Evolutionary conservation across 2,113 vertebrate species (phyloP).

Genomic region (Xiphophorus couchianus): DNA sequence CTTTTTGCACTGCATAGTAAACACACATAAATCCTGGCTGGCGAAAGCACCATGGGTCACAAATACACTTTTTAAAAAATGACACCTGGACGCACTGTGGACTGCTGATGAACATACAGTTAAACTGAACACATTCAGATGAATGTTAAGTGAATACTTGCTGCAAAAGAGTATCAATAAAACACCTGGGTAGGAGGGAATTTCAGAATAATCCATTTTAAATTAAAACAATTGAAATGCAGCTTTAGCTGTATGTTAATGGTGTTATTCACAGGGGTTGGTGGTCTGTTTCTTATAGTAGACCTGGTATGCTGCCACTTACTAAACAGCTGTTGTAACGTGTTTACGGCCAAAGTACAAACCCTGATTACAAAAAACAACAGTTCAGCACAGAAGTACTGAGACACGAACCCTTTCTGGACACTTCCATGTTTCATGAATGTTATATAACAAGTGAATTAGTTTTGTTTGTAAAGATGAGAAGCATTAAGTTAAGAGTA

Average conservation of each 20-base stretch:
- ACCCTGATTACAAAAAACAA: no score
- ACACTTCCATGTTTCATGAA: no score
- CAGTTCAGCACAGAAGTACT: no score
- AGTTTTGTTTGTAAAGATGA: no score
- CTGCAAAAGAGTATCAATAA: not conserved
- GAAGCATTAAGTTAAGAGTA: no score
- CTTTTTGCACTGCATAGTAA: conserved; percentile 49
- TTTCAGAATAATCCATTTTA: conserved; percentile 4
- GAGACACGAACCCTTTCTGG: no score
- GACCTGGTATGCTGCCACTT: not conserved
- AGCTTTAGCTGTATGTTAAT: not conserved
- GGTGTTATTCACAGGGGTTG: not conserved
- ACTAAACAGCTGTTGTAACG: not conserved
- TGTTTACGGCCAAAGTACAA: not conserved
- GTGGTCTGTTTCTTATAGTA: not conserved
- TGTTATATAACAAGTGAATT: no score
- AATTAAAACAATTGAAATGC: conserved; percentile 7
- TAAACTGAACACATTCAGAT: conserved; percentile 16
- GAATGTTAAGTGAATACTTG: not conserved
- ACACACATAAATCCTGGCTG: conserved; percentile 43
- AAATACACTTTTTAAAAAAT: conserved; percentile 31
- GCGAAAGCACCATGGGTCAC: conserved; percentile 22
- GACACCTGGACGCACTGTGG: conserved; percentile 45
- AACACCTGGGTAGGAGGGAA: not conserved
- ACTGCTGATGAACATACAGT: conserved; percentile 51